A percentile compares a stretch with the other conserved stretches of the same genome.
These are phyloP conservation scores for Candidula unifasciata DNA, from an alignment of 2,888 invertebrate species.

Conservation along the genomic window DNA sequence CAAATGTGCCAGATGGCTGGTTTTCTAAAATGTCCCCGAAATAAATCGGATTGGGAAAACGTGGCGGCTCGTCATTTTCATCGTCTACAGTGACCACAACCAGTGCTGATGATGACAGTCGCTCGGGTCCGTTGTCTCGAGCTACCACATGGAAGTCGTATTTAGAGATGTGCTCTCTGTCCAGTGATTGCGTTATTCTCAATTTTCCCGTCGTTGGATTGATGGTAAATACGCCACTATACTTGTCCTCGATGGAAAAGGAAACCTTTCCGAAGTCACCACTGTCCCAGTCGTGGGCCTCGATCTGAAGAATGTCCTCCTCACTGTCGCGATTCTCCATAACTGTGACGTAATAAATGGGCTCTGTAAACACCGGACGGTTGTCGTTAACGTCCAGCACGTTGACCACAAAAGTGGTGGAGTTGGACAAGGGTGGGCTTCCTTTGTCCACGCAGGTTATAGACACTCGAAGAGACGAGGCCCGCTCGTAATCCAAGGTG, in stretches of 20 bases:
- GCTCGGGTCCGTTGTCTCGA: slow-evolving; percentile 83
- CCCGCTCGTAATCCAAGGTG: slow-evolving; percentile 68
- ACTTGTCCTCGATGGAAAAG: slow-evolving; percentile 80
- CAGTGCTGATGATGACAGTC: slow-evolving; percentile 85
- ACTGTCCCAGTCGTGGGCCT: slow-evolving; percentile 85
- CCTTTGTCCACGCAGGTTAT: slow-evolving; percentile 72
- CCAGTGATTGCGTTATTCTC: slow-evolving; percentile 89
- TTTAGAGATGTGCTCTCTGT: slow-evolving; percentile 90
- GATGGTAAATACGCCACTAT: slow-evolving; percentile 89
- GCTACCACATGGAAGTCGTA: slow-evolving; percentile 90
- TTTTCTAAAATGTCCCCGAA: slow-evolving; percentile 93
- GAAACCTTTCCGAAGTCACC: slow-evolving; percentile 68
- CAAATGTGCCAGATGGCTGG: slow-evolving; percentile 90
- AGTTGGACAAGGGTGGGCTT: slow-evolving; percentile 63
- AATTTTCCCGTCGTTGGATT: slow-evolving; percentile 90
- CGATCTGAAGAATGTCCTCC: slow-evolving; percentile 49
- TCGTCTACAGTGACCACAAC: slow-evolving; percentile 91
- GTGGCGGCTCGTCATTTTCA: slow-evolving; percentile 95
- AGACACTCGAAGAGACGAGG: slow-evolving; percentile 64
- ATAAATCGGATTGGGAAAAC: slow-evolving; percentile 87
- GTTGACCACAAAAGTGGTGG: slow-evolving; percentile 66
- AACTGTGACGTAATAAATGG: slow-evolving; percentile 29
- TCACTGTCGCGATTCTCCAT: slow-evolving; percentile 28
- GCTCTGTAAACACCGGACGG: slow-evolving; percentile 57
- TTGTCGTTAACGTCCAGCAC: slow-evolving; percentile 74